Percentiles rank a stretch among this genome's conserved stretches.
phyloP scores from a whole-genome alignment of 2,797 vertebrate species.

The Coccyzus lansbergi region DNA sequence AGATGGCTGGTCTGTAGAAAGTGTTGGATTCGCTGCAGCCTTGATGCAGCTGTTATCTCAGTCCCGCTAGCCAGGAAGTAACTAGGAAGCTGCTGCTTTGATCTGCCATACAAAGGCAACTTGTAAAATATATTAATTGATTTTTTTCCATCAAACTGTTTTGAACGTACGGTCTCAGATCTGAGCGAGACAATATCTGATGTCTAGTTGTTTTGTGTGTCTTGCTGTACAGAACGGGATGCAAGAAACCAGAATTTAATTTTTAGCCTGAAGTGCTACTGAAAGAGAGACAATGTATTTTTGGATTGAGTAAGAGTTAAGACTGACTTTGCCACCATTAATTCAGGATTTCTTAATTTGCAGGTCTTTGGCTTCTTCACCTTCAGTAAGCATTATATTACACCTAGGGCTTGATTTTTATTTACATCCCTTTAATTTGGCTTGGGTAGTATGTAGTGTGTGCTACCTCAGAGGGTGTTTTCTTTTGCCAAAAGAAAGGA shows the following conservation, averaged over 20 bases:
- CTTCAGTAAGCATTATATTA: neutral
- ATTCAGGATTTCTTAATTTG: constrained; percentile 18
- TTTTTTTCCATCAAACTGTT: constrained; percentile 32
- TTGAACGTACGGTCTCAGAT: neutral
- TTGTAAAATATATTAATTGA: constrained; percentile 45
- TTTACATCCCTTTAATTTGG: neutral
- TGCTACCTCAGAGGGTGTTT: constrained; percentile 6
- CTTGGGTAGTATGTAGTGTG: neutral
- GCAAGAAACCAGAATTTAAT: neutral
- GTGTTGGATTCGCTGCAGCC: neutral
- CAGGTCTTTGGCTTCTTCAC: neutral
- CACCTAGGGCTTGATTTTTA: neutral
- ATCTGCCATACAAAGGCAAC: neutral
- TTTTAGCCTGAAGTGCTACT: neutral
- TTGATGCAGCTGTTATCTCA: neutral
- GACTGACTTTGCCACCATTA: neutral
- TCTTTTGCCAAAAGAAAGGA: neutral
- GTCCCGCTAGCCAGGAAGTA: neutral
- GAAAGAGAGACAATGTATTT: neutral
- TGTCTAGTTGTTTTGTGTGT: neutral
- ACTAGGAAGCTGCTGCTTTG: constrained; percentile 11
- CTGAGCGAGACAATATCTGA: neutral
- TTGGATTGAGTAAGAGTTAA: neutral
- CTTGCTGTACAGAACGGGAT: neutral
- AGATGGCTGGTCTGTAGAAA: neutral